phyloP scores from a whole-genome alignment of 2,113 vertebrate genomes.

The Agelaius tricolor region DNA sequence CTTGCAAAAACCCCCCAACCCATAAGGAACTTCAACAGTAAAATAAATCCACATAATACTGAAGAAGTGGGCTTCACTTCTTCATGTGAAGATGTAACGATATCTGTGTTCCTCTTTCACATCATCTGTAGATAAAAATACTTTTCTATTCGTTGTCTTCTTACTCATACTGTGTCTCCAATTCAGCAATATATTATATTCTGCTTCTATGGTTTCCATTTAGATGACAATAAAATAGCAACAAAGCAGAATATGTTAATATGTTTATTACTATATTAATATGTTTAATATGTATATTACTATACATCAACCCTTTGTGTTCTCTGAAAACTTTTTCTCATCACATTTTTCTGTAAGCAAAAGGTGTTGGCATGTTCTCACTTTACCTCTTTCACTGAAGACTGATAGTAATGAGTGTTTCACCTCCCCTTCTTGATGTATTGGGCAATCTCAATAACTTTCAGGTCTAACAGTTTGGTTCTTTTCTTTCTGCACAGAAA shows the following conservation, averaged over 20 bases:
- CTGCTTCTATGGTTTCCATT: neutral
- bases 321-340: neutral
- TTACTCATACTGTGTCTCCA: neutral
- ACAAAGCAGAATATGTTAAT: neutral
- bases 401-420: neutral
- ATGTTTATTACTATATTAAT: too few relatives aligned
- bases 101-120: neutral
- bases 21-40: neutral
- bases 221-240: neutral
- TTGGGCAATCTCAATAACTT: neutral
- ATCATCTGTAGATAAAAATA: neutral
- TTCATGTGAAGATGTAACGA: neutral
- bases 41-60: neutral
- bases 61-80: neutral
- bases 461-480: neutral
- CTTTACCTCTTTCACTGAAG: neutral
- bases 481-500: neutral
- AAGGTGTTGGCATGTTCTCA: neutral
- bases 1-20: accelerated
- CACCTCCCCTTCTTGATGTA: neutral
- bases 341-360: neutral
- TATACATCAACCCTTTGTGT: neutral
- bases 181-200: neutral
- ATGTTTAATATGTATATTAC: neutral
- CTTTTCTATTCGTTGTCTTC: neutral